phyloP scores from a whole-genome alignment of 2,113 vertebrate species.

The Poecilia latipinna region DNA sequence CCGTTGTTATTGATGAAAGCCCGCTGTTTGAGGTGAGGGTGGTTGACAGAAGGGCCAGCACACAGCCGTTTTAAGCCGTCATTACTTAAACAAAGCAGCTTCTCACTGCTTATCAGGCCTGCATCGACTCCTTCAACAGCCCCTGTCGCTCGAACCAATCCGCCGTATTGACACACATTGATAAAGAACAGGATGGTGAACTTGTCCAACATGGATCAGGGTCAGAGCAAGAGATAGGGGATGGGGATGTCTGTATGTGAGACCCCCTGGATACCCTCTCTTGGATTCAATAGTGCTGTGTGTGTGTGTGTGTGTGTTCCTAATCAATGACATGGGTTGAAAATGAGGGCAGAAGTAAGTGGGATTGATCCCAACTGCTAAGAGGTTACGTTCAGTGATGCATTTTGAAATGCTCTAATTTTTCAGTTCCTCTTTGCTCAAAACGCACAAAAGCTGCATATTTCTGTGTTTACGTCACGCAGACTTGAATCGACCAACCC shows the following conservation, averaged over 20 bases:
- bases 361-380: slow-evolving; percentile 60
- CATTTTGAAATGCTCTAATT: slow-evolving; percentile 39
- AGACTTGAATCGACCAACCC: slow-evolving; percentile 40
- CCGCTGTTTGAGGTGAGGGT: slow-evolving; percentile 67
- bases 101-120: slow-evolving; percentile 73
- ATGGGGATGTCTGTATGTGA: slow-evolving; percentile 31
- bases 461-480: background rate
- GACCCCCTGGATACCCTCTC: slow-evolving; percentile 38
- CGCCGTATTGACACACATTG: slow-evolving; percentile 78
- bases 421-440: background rate
- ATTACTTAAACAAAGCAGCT: slow-evolving; percentile 85
- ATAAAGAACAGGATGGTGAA: slow-evolving; percentile 78
- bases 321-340: slow-evolving; percentile 66
- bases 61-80: slow-evolving; percentile 75
- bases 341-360: slow-evolving; percentile 61
- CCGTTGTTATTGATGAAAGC: slow-evolving; percentile 63
- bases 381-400: slow-evolving; percentile 54
- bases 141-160: slow-evolving; percentile 69
- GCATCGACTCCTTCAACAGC: slow-evolving; percentile 77
- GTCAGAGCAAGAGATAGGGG: slow-evolving; percentile 66
- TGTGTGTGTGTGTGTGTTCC: slow-evolving; percentile 9
- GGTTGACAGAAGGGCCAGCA: slow-evolving; percentile 54
- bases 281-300: slow-evolving; percentile 64
- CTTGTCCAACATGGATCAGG: slow-evolving; percentile 75
- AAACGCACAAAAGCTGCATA: background rate